Base-by-base conservation (phyloP, 2,113 vertebrate species). In the Atherinomorus stipes region DNA sequence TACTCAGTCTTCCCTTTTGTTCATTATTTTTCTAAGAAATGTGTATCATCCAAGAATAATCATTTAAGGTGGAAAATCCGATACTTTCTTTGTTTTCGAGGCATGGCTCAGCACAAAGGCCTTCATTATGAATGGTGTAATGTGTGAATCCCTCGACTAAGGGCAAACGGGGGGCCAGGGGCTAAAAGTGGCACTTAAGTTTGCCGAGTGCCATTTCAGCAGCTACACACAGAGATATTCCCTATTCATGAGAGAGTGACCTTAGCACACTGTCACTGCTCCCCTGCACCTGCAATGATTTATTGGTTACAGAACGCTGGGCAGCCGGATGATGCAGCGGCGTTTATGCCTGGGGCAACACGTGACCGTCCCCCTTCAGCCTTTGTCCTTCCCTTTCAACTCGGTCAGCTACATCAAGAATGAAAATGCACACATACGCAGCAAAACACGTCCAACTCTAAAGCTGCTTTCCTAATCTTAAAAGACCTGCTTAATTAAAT, bases 211-310 rank as follows among this genome's bases (percentile, higher is more conserved):
- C 78, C 70, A 1, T 85, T 84, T 85, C 67, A 83, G 82, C 86
- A 70, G 87, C 87, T 78, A 68, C 63, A 53, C 21, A 59, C 34
- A 66, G 40, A 62, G 51, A 74, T 66, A 71, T 84, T 88, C 65
- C 68, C 72, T 86, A 84, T 86, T 90, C 80, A 89, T 87, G 88
- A 90, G 84, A 61, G 69, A 71, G 64, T 90, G 85, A 90, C 88
- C 87, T 92, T 83, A 90, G 70, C 64, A 44, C 64, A 65, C 85
- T 83, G 83, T 86, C 86, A 61, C 67, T 28, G 80, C 76, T 84
- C 84, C 68, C 67, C 62, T 60, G 71, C 82, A 84, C 76, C 83
- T 84, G 80, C 81, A 72, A 52, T 88, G 89, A 90, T 92, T 90
- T 90, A 88, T 86, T 72, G 88, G 81, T 75, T 64, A 76, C 64